Conservation (phyloP, 2,797 vertebrate genomes). For the Decapterus maruadsi region DNA sequence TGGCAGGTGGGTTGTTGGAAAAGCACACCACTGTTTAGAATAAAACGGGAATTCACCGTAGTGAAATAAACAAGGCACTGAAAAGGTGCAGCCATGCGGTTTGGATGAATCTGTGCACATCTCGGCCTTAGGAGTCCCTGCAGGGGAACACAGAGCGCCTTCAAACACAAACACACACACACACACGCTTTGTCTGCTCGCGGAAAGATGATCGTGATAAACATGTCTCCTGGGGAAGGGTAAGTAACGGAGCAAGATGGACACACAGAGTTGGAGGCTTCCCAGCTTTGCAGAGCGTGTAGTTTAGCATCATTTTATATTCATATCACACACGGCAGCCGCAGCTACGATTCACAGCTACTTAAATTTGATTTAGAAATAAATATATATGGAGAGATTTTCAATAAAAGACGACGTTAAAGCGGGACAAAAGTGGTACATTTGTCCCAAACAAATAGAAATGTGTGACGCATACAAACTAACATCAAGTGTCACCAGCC, state of each 20-base stretch:
- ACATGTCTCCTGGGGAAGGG: constrained; percentile 43
- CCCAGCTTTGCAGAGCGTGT: constrained; percentile 40
- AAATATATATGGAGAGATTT: constrained; percentile 1
- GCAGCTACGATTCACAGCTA: constrained; percentile 20
- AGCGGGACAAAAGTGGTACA: neutral
- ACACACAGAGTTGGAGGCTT: constrained; percentile 52
- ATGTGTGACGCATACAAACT: constrained; percentile 4
- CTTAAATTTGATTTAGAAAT: constrained; percentile 52
- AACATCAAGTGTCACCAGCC: too few relatives aligned
- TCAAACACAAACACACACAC: constrained; percentile 5
- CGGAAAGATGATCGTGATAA: constrained; percentile 55
- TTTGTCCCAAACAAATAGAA: constrained; percentile 31
- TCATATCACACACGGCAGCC: constrained; percentile 48
- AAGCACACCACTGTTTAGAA: constrained; percentile 39
- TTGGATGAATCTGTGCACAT: constrained; percentile 45
- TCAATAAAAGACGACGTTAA: constrained; percentile 13
- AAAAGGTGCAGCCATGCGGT: constrained; percentile 51
- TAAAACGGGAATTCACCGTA: constrained; percentile 48
- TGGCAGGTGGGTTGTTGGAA: neutral
- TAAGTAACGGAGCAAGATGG: constrained; percentile 48
- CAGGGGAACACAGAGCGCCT: constrained; percentile 28
- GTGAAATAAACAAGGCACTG: constrained; percentile 54
- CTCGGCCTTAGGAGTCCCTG: constrained; percentile 57
- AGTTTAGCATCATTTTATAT: constrained; percentile 56
- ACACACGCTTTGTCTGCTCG: constrained; percentile 31